Percentiles rank a stretch among this genome's conserved stretches.
Conservation (phyloP, 1,140 invertebrate species). For the Calycopis cecrops region DNA sequence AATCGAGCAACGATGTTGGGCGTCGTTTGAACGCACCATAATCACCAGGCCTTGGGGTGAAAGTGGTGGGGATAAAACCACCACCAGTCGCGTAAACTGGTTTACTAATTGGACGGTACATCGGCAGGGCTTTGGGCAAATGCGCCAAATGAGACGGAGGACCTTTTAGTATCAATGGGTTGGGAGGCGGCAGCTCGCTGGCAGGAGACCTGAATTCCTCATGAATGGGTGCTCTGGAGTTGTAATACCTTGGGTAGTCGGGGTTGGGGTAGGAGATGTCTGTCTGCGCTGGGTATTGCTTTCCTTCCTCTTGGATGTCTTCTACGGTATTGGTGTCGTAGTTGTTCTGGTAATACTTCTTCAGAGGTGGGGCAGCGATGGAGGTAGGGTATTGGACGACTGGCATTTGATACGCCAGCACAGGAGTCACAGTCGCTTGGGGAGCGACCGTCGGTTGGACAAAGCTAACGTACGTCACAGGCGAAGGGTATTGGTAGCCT, state of each 20-base stretch:
- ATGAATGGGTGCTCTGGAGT: constrained; percentile 42
- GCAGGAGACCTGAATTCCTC: constrained; percentile 41
- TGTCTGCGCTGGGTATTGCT: constrained; percentile 40
- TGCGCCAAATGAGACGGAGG: constrained; percentile 53
- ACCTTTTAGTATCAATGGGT: constrained; percentile 47
- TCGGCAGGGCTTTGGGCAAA: constrained; percentile 54
- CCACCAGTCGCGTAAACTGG: constrained; percentile 39
- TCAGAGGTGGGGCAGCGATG: constrained; percentile 35
- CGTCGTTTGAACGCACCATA: constrained; percentile 46
- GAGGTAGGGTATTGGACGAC: constrained; percentile 46
- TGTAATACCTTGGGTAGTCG: constrained; percentile 53
- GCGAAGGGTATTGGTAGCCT: constrained; percentile 36
- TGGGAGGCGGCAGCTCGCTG: constrained; percentile 52
- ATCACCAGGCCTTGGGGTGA: constrained; percentile 39
- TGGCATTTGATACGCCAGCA: constrained; percentile 48
- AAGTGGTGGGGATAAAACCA: constrained; percentile 30
- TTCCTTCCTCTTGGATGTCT: constrained; percentile 41
- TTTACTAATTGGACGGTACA: constrained; percentile 48
- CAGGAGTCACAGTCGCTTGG: constrained; percentile 40
- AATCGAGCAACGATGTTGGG: constrained; percentile 64
- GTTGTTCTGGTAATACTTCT: constrained; percentile 46
- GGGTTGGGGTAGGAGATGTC: constrained; percentile 29
- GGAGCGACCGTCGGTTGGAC: constrained; percentile 43
- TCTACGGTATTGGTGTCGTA: constrained; percentile 42
- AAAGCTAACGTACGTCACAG: constrained; percentile 47